Evolutionary conservation across 2,797 vertebrate genomes (phyloP).

Genomic region (Ptychobarbus kaznakovi): DNA sequence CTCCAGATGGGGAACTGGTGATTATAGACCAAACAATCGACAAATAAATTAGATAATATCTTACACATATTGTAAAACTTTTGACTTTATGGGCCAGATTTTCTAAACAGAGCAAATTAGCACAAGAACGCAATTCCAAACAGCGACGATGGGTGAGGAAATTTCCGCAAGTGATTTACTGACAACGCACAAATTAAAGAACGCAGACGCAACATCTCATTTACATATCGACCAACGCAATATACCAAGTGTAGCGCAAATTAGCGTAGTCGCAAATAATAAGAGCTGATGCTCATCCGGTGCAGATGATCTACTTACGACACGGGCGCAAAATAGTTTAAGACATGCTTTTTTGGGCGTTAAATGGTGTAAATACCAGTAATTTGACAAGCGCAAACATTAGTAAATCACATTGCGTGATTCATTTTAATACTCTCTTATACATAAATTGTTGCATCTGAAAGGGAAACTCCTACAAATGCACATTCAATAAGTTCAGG

Average conservation of each 20-base stretch:
- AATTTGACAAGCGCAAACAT: background rate
- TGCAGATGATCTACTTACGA: too few species aligned
- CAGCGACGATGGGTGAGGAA: too few species aligned
- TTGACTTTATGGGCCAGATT: background rate
- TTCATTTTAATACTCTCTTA: background rate
- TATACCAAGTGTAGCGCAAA: background rate
- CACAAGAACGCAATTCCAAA: too few species aligned
- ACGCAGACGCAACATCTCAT: too few species aligned
- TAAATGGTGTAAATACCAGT: background rate
- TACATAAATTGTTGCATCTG: background rate
- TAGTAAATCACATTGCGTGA: background rate
- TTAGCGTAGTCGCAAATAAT: background rate
- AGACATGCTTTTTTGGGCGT: too few species aligned
- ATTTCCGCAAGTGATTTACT: too few species aligned
- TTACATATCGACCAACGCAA: too few species aligned
- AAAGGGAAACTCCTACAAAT: background rate
- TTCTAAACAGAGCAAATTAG: too few species aligned
- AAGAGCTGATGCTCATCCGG: background rate
- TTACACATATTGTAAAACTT: background rate
- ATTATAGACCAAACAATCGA: constrained; percentile 25
- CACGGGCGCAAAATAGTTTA: too few species aligned
- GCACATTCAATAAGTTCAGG: background rate
- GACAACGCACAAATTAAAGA: too few species aligned
- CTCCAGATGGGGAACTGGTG: constrained; percentile 93
- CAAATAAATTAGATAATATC: background rate